Evolutionary conservation across 2,888 invertebrate genomes (phyloP).

Genomic region (Germaria angustata): DNA sequence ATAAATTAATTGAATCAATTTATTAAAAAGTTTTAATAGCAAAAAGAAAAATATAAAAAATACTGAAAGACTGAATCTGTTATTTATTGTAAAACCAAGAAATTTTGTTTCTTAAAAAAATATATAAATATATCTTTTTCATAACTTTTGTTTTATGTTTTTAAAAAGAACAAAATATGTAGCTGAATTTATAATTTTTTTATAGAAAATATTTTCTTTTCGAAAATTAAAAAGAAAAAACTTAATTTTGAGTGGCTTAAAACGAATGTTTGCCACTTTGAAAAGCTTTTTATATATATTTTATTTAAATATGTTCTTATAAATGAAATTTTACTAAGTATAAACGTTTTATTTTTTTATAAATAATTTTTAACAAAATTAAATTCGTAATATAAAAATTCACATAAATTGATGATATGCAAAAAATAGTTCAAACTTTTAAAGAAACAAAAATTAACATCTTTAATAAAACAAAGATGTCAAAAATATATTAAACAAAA

Average conservation of each 20-base stretch:
- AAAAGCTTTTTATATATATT: background rate
- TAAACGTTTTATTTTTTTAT: slow-evolving; percentile 57
- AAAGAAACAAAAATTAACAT: slow-evolving; percentile 51
- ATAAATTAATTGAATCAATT: slow-evolving; percentile 78
- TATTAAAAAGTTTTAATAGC: slow-evolving; percentile 71
- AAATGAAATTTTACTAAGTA: slow-evolving; percentile 12
- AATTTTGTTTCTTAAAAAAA: slow-evolving; percentile 28
- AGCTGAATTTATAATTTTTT: slow-evolving; percentile 49
- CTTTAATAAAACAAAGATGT: slow-evolving; percentile 28
- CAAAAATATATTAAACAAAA: slow-evolving; percentile 57
- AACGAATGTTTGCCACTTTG: background rate
- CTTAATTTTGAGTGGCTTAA: background rate
- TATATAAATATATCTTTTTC: slow-evolving; percentile 14
- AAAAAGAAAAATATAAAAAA: slow-evolving; percentile 44
- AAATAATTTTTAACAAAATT: slow-evolving; percentile 55
- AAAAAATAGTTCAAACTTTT: slow-evolving; percentile 67
- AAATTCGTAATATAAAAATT: slow-evolving; percentile 55
- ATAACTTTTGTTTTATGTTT: background rate
- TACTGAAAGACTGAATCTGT: slow-evolving; percentile 77
- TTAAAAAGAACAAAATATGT: slow-evolving; percentile 24
- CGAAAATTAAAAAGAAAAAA: slow-evolving; percentile 1
- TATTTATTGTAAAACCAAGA: slow-evolving; percentile 70
- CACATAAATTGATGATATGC: slow-evolving; percentile 59
- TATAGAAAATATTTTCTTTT: slow-evolving; percentile 30
- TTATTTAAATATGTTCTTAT: background rate